phyloP scores from a whole-genome alignment of 2,888 invertebrate genomes.

The Cheilosia variabilis region DNA sequence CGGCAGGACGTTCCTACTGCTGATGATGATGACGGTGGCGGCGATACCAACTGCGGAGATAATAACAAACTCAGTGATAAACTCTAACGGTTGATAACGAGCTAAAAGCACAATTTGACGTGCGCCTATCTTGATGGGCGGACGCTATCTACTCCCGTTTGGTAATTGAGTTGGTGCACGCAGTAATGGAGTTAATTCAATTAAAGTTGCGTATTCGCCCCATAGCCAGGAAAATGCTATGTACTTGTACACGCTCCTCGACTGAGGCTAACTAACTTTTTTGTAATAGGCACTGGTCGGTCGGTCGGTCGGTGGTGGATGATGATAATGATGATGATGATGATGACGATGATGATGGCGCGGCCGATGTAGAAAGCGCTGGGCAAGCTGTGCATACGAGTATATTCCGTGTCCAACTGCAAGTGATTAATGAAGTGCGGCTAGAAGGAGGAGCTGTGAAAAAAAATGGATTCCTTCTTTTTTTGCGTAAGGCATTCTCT shows the following conservation, averaged over 20 bases:
- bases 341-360: not conserved
- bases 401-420: slow-evolving; percentile 55
- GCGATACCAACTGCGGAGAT: slow-evolving; percentile 54
- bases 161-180: slow-evolving; percentile 63
- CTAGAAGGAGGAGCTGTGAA: slow-evolving; percentile 4
- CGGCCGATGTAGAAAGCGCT: not conserved
- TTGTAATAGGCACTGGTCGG: slow-evolving; percentile 21
- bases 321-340: slow-evolving; percentile 6
- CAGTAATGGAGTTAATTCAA: slow-evolving; percentile 73
- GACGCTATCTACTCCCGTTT: slow-evolving; percentile 2
- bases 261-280: slow-evolving; percentile 34
- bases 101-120: slow-evolving; percentile 43
- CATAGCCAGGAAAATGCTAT: slow-evolving; percentile 28
- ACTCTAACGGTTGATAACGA: slow-evolving; percentile 59
- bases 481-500: slow-evolving; percentile 12
- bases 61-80: slow-evolving; percentile 69
- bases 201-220: slow-evolving; percentile 71
- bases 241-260: not conserved
- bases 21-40: slow-evolving; percentile 17
- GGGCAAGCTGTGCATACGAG: slow-evolving; percentile 40
- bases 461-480: slow-evolving; percentile 9
- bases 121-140: not conserved
- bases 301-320: not conserved
- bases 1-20: not conserved
- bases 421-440: slow-evolving; percentile 70